Conservation (phyloP, 2,888 invertebrate species). For the Bimastos eiseni region DNA sequence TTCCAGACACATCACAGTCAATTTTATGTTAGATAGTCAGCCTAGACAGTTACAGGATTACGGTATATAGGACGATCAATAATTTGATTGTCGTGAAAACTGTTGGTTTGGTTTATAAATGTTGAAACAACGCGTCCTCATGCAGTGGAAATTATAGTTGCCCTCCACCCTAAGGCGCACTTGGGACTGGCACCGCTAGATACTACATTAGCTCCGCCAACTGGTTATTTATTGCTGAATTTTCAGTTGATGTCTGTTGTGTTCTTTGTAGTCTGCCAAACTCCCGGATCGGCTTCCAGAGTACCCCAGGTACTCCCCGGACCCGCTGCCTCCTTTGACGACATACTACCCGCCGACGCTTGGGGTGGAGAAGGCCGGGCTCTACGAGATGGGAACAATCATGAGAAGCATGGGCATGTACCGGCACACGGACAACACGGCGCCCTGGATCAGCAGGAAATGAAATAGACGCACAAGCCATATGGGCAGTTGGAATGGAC, state of each 20-base stretch:
- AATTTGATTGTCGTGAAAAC: no score
- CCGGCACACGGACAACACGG: not conserved
- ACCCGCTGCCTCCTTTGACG: not conserved
- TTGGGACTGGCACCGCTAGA: no score
- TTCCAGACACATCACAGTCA: no score
- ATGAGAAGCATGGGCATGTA: conserved; percentile 7
- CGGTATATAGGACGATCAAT: no score
- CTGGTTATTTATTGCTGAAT: no score
- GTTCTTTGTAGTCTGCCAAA: not conserved
- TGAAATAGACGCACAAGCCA: not conserved
- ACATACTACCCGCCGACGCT: not conserved
- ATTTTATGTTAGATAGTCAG: no score
- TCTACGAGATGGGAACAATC: not conserved
- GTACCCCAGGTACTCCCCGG: not conserved
- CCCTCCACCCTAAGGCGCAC: no score
- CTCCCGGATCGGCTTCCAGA: not conserved
- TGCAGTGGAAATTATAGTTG: no score
- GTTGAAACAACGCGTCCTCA: no score
- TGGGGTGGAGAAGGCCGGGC: not conserved
- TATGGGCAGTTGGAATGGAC: not conserved
- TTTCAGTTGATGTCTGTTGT: not conserved
- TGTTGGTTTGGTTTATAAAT: no score
- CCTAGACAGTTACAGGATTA: no score
- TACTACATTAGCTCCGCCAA: no score
- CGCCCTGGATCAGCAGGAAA: not conserved